Evolutionary conservation across 2,113 vertebrate species (phyloP), one percentile per base, ranked within the genome.

Genomic region (Choloepus hoffmanni): DNA sequence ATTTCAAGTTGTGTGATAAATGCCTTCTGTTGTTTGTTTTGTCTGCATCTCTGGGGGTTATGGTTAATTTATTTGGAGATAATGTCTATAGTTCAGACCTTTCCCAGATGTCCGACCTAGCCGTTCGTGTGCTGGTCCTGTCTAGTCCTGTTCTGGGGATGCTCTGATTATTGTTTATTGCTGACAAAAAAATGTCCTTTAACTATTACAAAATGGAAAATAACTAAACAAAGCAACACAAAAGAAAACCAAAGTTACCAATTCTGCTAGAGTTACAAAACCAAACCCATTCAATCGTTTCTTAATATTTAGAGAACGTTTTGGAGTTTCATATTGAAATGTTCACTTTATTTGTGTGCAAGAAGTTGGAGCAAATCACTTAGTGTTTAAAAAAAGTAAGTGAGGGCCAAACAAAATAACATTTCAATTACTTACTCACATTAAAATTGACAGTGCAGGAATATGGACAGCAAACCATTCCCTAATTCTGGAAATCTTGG

Each of bases 1-100:
- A 68, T 58, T 89, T 94, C 28, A 94, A 89, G 30, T 68, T 84
- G 36, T 76, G 30, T 84, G 48, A 77, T 68, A 68, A 55, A 84
- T 86, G 73, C 50, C 78, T 76, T 94, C 58, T 65, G 36, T 28
- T 76, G 68, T 94, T 58, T 45, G 48, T 60, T 60, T 84, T 84
- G 19, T 60, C 36, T 36, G 36, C 68, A 60, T 89, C 78, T 84
- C 60, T 84, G 23, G 23, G 16, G 9, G 21, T 45, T 36, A 55
- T 26, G 63, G n/a, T 65, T 65, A 28, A 58, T 83, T 58, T 7
- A 76, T 84, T 88, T 94, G 58, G 45, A 94, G 36, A 43, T 65
- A n/a, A 73, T 89, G 16, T 60, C 40, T 82, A 16, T 30, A 26
- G 67, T 94, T 45, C 24, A 84, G 82, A 19, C 18, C 18, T 3